Conservation (phyloP, 2,113 vertebrate genomes). For the Thunnus maccoyii region DNA sequence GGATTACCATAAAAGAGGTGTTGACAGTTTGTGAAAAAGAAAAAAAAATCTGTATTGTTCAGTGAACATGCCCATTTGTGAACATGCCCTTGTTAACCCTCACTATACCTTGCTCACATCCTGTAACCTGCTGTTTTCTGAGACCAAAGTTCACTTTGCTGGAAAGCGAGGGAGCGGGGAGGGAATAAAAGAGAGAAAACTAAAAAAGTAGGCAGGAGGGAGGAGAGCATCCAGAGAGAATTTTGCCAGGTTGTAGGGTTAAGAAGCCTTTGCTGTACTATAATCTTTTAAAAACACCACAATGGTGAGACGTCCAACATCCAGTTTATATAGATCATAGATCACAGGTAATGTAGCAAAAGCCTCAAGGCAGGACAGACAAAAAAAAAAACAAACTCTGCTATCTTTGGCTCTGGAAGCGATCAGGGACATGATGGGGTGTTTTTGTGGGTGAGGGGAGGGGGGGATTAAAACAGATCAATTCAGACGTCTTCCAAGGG, state of each 20-base stretch:
- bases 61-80: conserved; percentile 45
- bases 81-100: conserved; percentile 42
- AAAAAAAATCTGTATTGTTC: conserved; percentile 15
- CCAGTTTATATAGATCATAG: neutral
- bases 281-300: conserved; percentile 38
- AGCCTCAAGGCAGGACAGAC: conserved; percentile 33
- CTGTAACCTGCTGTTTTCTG: conserved; percentile 78
- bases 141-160: conserved; percentile 80
- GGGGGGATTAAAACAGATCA: neutral
- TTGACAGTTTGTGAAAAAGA: conserved; percentile 16
- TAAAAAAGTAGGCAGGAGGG: neutral
- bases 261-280: conserved; percentile 48
- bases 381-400: conserved; percentile 13
- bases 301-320: conserved; percentile 3
- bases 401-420: conserved; percentile 38
- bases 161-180: conserved; percentile 15
- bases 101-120: conserved; percentile 28
- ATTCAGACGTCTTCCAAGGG: conserved; percentile 81
- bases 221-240: neutral
- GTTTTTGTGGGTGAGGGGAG: conserved; percentile 5
- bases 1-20: conserved; percentile 40
- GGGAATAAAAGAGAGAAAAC: neutral
- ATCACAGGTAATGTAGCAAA: conserved; percentile 36
- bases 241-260: conserved; percentile 11
- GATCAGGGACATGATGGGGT: conserved; percentile 13